Evolutionary conservation across 1,140 invertebrate genomes (phyloP), one percentile per base, ranked within the genome.

Genomic region (Cylas formicarius): DNA sequence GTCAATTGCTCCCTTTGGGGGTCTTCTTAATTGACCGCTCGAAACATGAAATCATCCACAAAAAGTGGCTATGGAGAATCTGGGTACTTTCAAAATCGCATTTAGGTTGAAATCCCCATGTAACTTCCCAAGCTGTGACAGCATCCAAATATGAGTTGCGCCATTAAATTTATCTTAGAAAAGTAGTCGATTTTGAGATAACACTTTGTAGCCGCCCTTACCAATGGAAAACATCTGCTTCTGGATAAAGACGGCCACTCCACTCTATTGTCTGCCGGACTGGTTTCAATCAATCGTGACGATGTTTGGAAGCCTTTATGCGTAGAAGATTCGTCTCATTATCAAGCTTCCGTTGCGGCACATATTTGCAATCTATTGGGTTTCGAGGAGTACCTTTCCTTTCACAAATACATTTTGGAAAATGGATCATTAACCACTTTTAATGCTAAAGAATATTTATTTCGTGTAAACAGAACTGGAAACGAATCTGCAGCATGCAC

Each of bases 301-400:
- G 75, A 72, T 7, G 44, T 65, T 20, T 87, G 83, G 83, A 63
- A 66, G 21, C 67, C 78, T 2, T 57, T 74, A 1, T 86, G 82
- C 51, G 63, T 73, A 48, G 60, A 71, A 32, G 67, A 66, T 38
- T 64, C 67, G 9, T 44, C 50, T 7, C 28, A 50, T 16, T 33
- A 48, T 9, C 48, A 61, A 46, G 37, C 65, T 55, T 26, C 36
- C n/a, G 35, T 67, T 23, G 72, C 72, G 20, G 55, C 57, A 5
- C 60, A 71, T 42, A 66, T 77, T 17, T 82, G 81, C 51, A 61
- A 67, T 20, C 76, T 78, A 57, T 66, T 82, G 43, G 80, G 80
- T 50, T 81, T 78, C 43, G 69, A 67, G 73, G 44, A 67, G 52
- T 64, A 56, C 62, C 18, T 46, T 42, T 34, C 34, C 27, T 53